Base-by-base conservation (phyloP, 2,113 vertebrate species). In the Ceuthmochares aereus region DNA sequence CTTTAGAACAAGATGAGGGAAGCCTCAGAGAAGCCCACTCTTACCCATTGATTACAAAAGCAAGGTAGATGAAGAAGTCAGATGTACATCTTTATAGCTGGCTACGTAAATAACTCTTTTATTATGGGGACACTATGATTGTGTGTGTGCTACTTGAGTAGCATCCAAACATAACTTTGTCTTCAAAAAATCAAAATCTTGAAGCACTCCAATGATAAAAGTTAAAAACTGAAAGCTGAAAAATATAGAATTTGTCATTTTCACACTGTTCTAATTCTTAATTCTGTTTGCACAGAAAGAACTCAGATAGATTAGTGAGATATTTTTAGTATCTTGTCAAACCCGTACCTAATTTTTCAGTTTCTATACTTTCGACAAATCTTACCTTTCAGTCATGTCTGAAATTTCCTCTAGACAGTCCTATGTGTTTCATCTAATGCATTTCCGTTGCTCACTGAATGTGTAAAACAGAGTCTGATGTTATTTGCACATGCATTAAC, bases 241-340 rank as follows among this genome's bases (percentile, higher is more conserved):
- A 74, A 90, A 26, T 47, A 29, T 0, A 12, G 19, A 67, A 42
- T 15, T 22, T 4, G 12, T 45, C 1, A 37, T 82, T 88, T 78
- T 69, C n/a, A 42, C 12, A 32, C 5, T 47, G 9, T 2, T 68
- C 2, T 69, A 58, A 43, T 79, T 83, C 37, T 36, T 58, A 63
- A 55, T 45, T 89, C 29, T 68, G 10, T 29, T 63, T 72, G 10
- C 43, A 43, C 10, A 56, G 52, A 86, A 82, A 76, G 11, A 79
- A 42, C 2, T 2, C 3, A 10, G 18, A 25, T 7, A 59, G 8
- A 49, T 63, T 55, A 30, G 3, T 12, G 8, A 6, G 3, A 29
- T 73, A 68, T 47, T 84, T 77, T 81, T 54, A 56, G 17, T 52
- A 81, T 2, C 4, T 66, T 90, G 20, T 70, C 40, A 78, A 70